A percentile compares a stretch with the other conserved stretches of the same genome.
Conservation (phyloP, 2,888 invertebrate genomes). For the Plagodis dolabraria region DNA sequence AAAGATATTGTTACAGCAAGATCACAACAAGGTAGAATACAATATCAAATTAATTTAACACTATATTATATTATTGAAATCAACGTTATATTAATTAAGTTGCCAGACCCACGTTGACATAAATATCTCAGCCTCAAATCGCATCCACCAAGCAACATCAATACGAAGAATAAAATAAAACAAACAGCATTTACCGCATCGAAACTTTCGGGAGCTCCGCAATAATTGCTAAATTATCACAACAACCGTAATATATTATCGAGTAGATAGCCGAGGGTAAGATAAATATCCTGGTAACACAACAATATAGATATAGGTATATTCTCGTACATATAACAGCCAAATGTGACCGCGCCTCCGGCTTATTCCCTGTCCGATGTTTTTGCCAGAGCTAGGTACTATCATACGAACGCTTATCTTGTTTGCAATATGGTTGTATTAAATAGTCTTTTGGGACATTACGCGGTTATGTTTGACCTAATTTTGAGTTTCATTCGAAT, state of each 20-base stretch:
- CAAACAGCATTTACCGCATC: slow-evolving; percentile 18
- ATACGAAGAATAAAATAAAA: slow-evolving; percentile 20
- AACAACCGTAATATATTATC: slow-evolving; percentile 39
- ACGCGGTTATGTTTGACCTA: slow-evolving; percentile 37
- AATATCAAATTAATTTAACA: no score
- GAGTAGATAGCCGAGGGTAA: slow-evolving; percentile 34
- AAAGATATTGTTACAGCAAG: no score
- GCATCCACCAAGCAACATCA: not conserved
- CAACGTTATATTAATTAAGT: no score
- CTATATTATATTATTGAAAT: no score
- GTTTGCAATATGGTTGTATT: slow-evolving; percentile 64
- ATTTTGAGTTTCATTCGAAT: not conserved
- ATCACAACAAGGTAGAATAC: no score
- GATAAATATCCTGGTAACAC: slow-evolving; percentile 37
- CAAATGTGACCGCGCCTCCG: slow-evolving; percentile 61
- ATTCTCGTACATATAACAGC: slow-evolving; percentile 34
- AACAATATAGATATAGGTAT: slow-evolving; percentile 4
- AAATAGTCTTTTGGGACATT: slow-evolving; percentile 54
- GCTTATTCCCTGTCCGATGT: slow-evolving; percentile 58
- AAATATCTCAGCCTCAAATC: slow-evolving; percentile 3
- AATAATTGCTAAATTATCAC: slow-evolving; percentile 39
- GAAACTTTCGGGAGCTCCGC: slow-evolving; percentile 27
- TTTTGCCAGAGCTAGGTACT: slow-evolving; percentile 61
- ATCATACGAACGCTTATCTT: slow-evolving; percentile 67
- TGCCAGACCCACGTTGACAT: not conserved